These are phyloP conservation scores for Xiphorhynchus erythropygius DNA, from an alignment of 2,797 vertebrate genomes.

Conservation along the genomic window DNA sequence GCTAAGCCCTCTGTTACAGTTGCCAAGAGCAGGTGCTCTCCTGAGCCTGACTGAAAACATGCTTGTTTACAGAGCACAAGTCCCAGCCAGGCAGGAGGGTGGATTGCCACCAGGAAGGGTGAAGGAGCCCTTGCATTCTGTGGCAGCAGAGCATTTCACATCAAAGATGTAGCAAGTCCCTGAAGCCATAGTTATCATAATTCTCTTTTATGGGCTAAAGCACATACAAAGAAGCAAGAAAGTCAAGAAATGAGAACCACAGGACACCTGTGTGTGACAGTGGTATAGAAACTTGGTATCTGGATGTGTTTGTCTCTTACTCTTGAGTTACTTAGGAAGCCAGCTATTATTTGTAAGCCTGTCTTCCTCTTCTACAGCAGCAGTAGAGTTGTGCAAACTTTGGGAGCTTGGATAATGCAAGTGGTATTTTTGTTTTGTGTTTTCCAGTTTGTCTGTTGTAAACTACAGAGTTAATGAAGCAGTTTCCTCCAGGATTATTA, in stretches of 20 bases:
- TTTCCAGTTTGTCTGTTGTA: neutral
- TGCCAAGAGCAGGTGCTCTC: neutral
- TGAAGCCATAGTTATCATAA: neutral
- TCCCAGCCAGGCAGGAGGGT: neutral
- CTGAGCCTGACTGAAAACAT: neutral
- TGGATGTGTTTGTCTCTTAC: neutral
- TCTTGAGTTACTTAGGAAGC: neutral
- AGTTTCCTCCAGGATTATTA: neutral
- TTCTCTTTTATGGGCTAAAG: neutral
- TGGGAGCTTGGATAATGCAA: neutral
- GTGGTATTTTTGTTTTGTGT: neutral
- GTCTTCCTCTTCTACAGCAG: neutral
- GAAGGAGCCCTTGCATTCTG: neutral
- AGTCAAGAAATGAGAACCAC: neutral
- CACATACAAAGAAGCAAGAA: neutral
- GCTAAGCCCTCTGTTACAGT: neutral
- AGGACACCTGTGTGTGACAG: neutral
- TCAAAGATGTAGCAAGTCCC: neutral
- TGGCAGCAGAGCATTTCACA: neutral
- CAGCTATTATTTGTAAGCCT: neutral
- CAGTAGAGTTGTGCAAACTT: neutral
- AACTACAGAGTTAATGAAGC: neutral
- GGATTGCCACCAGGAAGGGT: neutral
- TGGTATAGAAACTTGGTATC: neutral
- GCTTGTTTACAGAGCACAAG: rapidly evolving